A percentile compares a stretch with the other conserved stretches of the same genome.
Evolutionary conservation across 2,888 invertebrate species (phyloP).

Genomic region (Melipona bicolor): DNA sequence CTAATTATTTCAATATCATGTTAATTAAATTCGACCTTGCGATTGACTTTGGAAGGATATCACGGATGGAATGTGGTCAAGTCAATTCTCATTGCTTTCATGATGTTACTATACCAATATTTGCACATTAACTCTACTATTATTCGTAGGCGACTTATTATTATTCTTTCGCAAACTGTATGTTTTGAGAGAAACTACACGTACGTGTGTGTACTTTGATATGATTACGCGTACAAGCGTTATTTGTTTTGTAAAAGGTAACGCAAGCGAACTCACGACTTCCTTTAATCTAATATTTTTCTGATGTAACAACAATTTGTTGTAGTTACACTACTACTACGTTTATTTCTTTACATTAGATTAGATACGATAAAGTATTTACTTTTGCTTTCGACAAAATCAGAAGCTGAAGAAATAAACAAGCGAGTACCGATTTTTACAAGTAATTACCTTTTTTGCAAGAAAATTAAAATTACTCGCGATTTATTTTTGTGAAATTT

Average conservation of each 20-base stretch:
- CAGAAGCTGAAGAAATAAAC: background rate
- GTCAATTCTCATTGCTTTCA: constrained; percentile 26
- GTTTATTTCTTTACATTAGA: too few species aligned
- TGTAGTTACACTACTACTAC: too few species aligned
- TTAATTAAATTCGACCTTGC: too few species aligned
- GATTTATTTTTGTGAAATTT: constrained; percentile 4
- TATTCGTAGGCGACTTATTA: constrained; percentile 7
- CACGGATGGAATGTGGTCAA: background rate
- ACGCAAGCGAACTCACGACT: constrained; percentile 37
- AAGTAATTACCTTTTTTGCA: background rate
- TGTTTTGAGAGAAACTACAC: background rate
- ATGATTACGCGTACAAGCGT: constrained; percentile 4
- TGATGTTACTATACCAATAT: background rate
- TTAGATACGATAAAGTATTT: background rate
- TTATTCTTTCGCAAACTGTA: constrained; percentile 8
- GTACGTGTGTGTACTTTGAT: background rate
- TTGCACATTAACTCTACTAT: constrained; percentile 27
- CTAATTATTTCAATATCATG: background rate
- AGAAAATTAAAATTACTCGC: background rate
- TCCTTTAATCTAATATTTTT: constrained; percentile 31
- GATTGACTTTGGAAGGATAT: background rate
- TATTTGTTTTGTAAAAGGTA: constrained; percentile 15
- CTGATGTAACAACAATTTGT: too few species aligned
- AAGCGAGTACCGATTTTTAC: background rate
- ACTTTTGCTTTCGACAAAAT: background rate